A percentile compares a stretch with the other conserved stretches of the same genome.
These are phyloP conservation scores for Agonopterix arenella DNA, from an alignment of 2,888 invertebrate genomes.

Conservation along the genomic window DNA sequence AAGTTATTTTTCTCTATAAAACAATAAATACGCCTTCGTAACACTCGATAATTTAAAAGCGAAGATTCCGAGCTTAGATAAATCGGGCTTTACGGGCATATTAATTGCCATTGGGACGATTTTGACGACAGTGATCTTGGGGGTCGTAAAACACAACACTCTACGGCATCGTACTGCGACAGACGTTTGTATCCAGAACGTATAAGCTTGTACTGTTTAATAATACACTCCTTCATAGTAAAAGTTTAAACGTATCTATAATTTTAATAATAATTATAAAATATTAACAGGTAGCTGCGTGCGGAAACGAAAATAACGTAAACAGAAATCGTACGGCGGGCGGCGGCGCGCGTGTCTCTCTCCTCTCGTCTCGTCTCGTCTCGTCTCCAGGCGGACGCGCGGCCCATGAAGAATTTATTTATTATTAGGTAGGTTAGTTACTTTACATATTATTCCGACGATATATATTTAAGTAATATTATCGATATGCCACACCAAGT, in stretches of 20 bases:
- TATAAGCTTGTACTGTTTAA: not conserved
- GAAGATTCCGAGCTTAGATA: not conserved
- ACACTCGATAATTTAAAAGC: not conserved
- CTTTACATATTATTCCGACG: too few species aligned
- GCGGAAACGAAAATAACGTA: too few species aligned
- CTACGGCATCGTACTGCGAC: not conserved
- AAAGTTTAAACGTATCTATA: not conserved
- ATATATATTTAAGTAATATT: too few species aligned
- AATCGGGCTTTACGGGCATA: not conserved
- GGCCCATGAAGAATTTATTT: too few species aligned
- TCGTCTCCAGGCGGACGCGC: too few species aligned
- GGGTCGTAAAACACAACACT: not conserved
- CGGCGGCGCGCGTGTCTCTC: too few species aligned
- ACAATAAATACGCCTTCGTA: not conserved
- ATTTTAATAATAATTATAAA: not conserved
- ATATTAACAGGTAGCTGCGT: not conserved
- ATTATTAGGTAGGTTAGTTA: too few species aligned
- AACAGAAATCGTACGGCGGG: too few species aligned
- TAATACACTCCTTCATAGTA: too few species aligned
- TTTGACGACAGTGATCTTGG: not conserved
- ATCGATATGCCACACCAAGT: too few species aligned
- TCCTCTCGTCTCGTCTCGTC: too few species aligned
- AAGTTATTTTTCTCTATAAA: slow-evolving; percentile 6
- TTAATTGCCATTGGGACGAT: not conserved
- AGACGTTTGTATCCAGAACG: not conserved